phyloP scores from a whole-genome alignment of 2,797 vertebrate genomes.

The Megaceryle alcyon region DNA sequence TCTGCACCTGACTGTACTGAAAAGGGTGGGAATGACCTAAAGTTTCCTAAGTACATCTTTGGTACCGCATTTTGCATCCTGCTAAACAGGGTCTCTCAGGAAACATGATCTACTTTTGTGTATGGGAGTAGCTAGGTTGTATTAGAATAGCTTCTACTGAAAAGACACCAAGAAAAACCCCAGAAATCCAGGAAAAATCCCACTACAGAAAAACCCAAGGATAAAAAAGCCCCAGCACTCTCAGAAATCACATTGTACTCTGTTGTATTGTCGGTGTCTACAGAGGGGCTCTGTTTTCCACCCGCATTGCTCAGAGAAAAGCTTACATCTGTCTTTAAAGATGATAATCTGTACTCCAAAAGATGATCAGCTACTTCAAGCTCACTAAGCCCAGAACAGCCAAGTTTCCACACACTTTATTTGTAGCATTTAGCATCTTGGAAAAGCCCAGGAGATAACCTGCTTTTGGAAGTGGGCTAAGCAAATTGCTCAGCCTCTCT shows the following conservation, averaged over 20 bases:
- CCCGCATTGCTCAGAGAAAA: rapidly evolving
- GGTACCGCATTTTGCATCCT: background rate
- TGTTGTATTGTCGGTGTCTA: rapidly evolving
- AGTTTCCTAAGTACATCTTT: background rate
- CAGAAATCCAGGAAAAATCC: background rate
- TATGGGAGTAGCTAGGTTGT: background rate
- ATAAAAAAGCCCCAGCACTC: background rate
- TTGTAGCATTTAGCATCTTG: background rate
- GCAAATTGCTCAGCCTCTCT: rapidly evolving
- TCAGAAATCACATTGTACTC: background rate
- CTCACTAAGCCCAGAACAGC: background rate
- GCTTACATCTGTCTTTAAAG: background rate
- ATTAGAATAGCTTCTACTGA: background rate
- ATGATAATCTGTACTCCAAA: background rate
- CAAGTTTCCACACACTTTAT: no score
- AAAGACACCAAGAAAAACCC: background rate
- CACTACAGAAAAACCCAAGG: background rate
- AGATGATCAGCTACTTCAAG: background rate
- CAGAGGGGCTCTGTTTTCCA: background rate
- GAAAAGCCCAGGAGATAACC: background rate
- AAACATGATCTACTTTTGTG: background rate
- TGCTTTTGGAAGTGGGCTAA: background rate
- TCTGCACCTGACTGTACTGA: background rate
- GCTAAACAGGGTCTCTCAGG: background rate
- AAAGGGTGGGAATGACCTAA: background rate